A percentile compares a stretch with the other conserved stretches of the same genome.
phyloP scores from a whole-genome alignment of 2,888 invertebrate species.

The Mycogona germanica region DNA sequence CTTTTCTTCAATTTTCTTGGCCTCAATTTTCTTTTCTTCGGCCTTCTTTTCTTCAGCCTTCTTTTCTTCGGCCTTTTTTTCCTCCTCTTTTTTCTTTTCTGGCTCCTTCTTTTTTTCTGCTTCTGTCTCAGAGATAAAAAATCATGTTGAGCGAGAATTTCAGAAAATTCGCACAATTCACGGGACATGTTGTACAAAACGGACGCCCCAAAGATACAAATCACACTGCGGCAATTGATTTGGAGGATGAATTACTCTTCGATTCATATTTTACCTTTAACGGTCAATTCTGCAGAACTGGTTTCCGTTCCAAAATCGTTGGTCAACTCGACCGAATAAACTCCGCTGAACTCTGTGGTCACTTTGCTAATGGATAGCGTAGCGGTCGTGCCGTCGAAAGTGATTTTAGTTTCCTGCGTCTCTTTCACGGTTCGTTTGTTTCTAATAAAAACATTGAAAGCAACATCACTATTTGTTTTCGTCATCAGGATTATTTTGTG shows the following conservation, averaged over 20 bases:
- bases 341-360: constrained; percentile 58
- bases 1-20: too few relatives aligned
- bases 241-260: not conserved
- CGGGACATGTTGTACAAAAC: not conserved
- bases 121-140: too few relatives aligned
- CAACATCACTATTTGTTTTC: too few relatives aligned
- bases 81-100: too few relatives aligned
- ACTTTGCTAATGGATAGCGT: constrained; percentile 64
- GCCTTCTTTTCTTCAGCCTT: constrained; percentile 27
- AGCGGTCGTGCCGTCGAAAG: constrained; percentile 71
- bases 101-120: too few relatives aligned
- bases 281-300: constrained; percentile 69
- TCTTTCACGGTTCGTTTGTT: constrained; percentile 58
- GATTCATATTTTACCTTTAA: constrained; percentile 46
- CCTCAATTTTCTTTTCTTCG: constrained; percentile 34
- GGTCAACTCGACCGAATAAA: constrained; percentile 70
- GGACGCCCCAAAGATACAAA: too few relatives aligned
- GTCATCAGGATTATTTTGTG: too few relatives aligned
- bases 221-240: not conserved
- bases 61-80: too few relatives aligned
- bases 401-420: constrained; percentile 60
- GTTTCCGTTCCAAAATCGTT: constrained; percentile 88
- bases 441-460: constrained; percentile 30
- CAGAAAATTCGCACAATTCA: too few relatives aligned
- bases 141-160: too few relatives aligned